phyloP scores from a whole-genome alignment of 1,140 invertebrate species.

The Lasaia peninsularis region DNA sequence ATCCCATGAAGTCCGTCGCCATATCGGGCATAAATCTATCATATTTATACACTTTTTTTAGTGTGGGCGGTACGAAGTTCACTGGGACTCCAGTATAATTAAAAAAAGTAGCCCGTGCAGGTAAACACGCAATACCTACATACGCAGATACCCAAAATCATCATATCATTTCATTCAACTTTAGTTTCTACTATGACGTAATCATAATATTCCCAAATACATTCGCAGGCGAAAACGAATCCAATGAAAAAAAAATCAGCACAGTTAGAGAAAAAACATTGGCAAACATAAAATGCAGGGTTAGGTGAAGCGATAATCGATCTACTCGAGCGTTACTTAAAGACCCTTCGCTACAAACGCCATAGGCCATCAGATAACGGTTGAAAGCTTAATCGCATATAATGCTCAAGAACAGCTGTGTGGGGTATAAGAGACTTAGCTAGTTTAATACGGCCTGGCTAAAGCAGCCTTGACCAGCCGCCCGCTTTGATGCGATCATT shows the following conservation, averaged over 20 bases:
- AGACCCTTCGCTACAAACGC: slow-evolving; percentile 50
- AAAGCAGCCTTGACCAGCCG: slow-evolving; percentile 48
- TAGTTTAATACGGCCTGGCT: slow-evolving; percentile 28
- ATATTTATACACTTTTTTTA: too few relatives aligned
- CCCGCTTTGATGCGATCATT: slow-evolving; percentile 43
- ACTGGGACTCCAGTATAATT: too few relatives aligned
- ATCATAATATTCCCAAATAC: too few relatives aligned
- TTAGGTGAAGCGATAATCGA: slow-evolving; percentile 31
- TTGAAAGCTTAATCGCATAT: slow-evolving; percentile 61
- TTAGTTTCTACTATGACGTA: too few relatives aligned
- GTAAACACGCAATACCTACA: too few relatives aligned
- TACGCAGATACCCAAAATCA: too few relatives aligned
- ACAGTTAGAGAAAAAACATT: background rate
- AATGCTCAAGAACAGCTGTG: slow-evolving; percentile 55
- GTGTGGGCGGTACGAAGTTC: too few relatives aligned
- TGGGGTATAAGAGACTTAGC: slow-evolving; percentile 45
- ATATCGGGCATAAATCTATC: too few relatives aligned
- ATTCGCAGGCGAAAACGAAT: too few relatives aligned
- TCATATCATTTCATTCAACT: too few relatives aligned
- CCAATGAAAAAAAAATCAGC: background rate
- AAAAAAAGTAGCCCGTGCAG: too few relatives aligned
- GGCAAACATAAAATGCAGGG: background rate
- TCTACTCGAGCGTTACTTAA: slow-evolving; percentile 47
- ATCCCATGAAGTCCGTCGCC: too few relatives aligned
- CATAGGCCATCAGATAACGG: slow-evolving; percentile 62